Evolutionary conservation across 2,888 invertebrate species (phyloP).

Genomic region (Oligia strigilis): DNA sequence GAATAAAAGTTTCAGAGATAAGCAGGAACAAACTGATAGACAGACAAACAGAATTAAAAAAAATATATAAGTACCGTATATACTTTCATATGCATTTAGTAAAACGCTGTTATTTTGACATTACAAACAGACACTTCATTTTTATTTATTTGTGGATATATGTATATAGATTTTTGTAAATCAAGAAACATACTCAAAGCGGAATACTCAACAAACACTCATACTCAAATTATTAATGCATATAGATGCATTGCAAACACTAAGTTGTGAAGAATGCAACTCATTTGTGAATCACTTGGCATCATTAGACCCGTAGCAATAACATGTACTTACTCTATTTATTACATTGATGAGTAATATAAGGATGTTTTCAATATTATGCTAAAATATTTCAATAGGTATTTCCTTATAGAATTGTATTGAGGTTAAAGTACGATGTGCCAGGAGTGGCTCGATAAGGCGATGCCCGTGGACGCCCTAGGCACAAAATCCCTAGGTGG

Average conservation of each 20-base stretch:
- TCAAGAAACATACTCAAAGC: slow-evolving; percentile 5
- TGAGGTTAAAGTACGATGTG: neutral
- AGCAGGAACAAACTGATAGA: no score
- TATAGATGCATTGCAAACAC: slow-evolving; percentile 26
- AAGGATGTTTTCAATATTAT: slow-evolving; percentile 21
- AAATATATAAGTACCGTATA: no score
- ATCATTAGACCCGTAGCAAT: slow-evolving; percentile 1
- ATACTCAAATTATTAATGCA: slow-evolving; percentile 11
- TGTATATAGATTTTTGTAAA: neutral
- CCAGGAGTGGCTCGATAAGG: neutral
- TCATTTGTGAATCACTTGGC: slow-evolving; percentile 36
- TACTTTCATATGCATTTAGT: no score
- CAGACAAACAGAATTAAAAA: no score
- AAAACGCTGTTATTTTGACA: no score
- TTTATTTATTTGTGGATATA: no score
- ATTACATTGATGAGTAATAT: slow-evolving; percentile 35
- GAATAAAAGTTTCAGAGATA: no score
- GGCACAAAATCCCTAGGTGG: no score
- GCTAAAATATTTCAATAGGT: slow-evolving; percentile 60
- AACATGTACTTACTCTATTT: slow-evolving; percentile 21
- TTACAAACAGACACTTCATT: no score
- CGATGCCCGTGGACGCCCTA: no score
- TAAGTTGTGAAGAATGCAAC: slow-evolving; percentile 42
- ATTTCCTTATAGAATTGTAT: slow-evolving; percentile 62
- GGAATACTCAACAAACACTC: slow-evolving; percentile 15